Percentiles rank a stretch among this genome's conserved stretches.
These are phyloP conservation scores for Anseranas semipalmata DNA, from an alignment of 2,113 vertebrate genomes.

Conservation along the genomic window DNA sequence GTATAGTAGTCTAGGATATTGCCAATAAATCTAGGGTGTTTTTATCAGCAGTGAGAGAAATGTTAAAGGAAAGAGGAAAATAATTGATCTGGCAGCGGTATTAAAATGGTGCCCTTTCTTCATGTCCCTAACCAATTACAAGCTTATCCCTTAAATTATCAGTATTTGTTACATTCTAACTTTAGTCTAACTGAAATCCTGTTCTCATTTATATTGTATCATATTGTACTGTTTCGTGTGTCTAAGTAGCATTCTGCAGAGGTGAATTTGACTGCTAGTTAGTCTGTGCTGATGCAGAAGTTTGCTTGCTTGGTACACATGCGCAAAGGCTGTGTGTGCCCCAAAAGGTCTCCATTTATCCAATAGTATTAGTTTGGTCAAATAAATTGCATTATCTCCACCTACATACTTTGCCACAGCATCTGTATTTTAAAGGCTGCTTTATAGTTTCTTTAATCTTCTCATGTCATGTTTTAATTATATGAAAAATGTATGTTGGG, in stretches of 20 bases:
- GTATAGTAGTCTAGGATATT: not conserved
- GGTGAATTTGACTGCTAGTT: not conserved
- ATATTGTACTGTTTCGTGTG: not conserved
- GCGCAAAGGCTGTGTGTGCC: not conserved
- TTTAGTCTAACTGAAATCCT: not conserved
- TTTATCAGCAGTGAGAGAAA: not conserved
- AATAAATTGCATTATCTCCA: not conserved
- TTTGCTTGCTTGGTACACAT: not conserved
- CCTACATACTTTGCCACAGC: not conserved
- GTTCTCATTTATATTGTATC: not conserved
- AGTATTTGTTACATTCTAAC: not conserved
- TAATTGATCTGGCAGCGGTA: not conserved
- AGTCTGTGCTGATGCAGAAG: not conserved
- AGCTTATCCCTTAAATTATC: not conserved
- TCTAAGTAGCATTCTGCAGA: not conserved
- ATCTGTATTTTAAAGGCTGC: not conserved
- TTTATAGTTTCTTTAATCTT: not conserved
- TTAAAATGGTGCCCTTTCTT: not conserved
- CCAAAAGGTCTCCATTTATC: not conserved
- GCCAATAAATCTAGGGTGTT: not conserved
- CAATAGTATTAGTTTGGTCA: not conserved
- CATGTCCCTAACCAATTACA: not conserved
- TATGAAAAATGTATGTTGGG: not conserved
- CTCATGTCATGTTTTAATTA: not conserved
- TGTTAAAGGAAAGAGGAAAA: not conserved